These are phyloP conservation scores for Rosalia funebris DNA, from an alignment of 2,888 invertebrate species.

Conservation along the genomic window DNA sequence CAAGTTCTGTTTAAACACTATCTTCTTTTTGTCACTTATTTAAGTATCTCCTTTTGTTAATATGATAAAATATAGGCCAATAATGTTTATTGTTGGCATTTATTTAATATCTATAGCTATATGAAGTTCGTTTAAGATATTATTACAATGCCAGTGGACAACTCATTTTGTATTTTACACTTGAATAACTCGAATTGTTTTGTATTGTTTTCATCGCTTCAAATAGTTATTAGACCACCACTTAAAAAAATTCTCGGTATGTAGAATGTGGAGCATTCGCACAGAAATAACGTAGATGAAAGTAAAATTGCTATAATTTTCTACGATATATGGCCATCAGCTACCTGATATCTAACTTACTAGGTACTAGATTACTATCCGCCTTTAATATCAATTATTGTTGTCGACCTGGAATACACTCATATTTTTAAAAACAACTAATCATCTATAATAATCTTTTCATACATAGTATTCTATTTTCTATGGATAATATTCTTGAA, in stretches of 20 bases:
- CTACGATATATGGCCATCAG: background rate
- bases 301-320: constrained; percentile 39
- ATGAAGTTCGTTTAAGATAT: too few species aligned
- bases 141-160: constrained; percentile 25
- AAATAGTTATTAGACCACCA: constrained; percentile 33
- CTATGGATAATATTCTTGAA: too few species aligned
- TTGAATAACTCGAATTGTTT: constrained; percentile 28
- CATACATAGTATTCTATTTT: too few species aligned
- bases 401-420: background rate
- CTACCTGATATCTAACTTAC: background rate
- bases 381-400: background rate
- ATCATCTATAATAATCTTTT: background rate
- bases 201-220: constrained; percentile 35
- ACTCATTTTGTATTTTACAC: constrained; percentile 31
- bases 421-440: background rate
- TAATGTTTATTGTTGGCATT: too few species aligned
- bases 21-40: too few species aligned
- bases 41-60: too few species aligned
- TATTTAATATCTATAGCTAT: too few species aligned
- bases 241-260: constrained; percentile 36
- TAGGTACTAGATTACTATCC: background rate
- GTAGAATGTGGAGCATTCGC: constrained; percentile 37
- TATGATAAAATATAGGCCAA: too few species aligned
- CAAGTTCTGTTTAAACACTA: too few species aligned
- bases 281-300: constrained; percentile 40